Conservation (phyloP, 2,797 vertebrate genomes). For the Helostoma temminkii region DNA sequence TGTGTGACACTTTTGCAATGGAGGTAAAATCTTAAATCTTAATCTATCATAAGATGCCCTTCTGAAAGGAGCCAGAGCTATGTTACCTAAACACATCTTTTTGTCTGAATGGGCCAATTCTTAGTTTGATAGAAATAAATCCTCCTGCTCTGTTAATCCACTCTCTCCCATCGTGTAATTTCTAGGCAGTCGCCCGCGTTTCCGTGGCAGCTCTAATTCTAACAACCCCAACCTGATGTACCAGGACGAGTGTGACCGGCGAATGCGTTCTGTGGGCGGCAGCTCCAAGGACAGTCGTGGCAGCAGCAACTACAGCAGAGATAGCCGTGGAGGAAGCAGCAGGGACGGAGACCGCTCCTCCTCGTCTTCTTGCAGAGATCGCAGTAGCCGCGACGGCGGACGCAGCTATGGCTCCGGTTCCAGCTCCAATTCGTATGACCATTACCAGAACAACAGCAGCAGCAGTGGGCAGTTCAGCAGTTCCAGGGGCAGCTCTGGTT, state of each 20-base stretch:
- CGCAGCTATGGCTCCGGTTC: constrained; percentile 64
- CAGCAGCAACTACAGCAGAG: constrained; percentile 70
- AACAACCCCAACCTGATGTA: constrained; percentile 98
- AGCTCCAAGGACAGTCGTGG: constrained; percentile 49
- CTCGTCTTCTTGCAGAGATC: constrained; percentile 79
- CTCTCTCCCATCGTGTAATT: not conserved
- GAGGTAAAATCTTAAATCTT: not conserved
- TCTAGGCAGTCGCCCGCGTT: constrained; percentile 88
- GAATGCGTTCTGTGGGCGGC: constrained; percentile 82
- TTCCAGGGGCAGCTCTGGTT: constrained; percentile 68
- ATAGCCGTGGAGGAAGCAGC: constrained; percentile 51
- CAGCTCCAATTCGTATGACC: constrained; percentile 48
- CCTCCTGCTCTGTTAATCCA: not conserved
- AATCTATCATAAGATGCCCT: not conserved
- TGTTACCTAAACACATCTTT: not conserved
- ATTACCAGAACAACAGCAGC: constrained; percentile 47
- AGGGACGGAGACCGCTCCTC: constrained; percentile 70
- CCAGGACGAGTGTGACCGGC: constrained; percentile 93
- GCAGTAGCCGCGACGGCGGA: constrained; percentile 72
- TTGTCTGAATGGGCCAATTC: too few species aligned
- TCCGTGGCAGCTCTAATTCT: constrained; percentile 87
- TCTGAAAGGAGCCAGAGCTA: not conserved
- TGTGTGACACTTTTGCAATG: not conserved
- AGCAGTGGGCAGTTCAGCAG: constrained; percentile 43
- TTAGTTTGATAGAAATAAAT: not conserved